Conservation (phyloP, 2,113 vertebrate genomes). For the Eublepharis macularius region DNA sequence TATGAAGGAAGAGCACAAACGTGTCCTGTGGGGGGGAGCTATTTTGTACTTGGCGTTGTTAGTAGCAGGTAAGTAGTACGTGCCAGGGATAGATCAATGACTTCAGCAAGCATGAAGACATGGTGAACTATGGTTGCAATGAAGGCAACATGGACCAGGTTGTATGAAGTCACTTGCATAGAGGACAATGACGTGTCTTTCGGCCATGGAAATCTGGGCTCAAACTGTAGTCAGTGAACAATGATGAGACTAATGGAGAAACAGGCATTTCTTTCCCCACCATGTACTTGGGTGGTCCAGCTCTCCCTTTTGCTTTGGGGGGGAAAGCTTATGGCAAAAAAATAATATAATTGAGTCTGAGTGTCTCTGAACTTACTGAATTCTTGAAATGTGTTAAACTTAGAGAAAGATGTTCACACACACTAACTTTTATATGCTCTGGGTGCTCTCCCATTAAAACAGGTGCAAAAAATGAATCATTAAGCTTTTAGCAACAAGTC, state of each 20-base stretch:
- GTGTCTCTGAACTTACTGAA: not conserved
- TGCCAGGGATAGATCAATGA: not conserved
- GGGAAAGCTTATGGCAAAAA: not conserved
- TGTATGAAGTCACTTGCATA: not conserved
- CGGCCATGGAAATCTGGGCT: not conserved
- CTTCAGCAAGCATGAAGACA: not conserved
- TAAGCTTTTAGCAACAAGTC: slow-evolving; percentile 25
- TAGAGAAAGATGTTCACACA: not conserved
- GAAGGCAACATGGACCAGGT: not conserved
- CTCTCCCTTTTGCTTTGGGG: not conserved
- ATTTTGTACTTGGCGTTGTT: not conserved
- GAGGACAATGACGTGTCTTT: not conserved
- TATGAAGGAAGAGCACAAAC: not conserved
- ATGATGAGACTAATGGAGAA: not conserved
- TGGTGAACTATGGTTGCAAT: too few species aligned
- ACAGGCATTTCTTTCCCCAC: not conserved
- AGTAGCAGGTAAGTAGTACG: not conserved
- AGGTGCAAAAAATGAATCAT: slow-evolving; percentile 4
- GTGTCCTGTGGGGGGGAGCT: not conserved
- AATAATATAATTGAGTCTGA: not conserved
- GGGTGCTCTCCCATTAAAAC: slow-evolving; percentile 25
- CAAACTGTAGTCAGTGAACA: not conserved
- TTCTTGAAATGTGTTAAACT: slow-evolving; percentile 9
- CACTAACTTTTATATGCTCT: not conserved
- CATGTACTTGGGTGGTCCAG: not conserved